phyloP scores from a whole-genome alignment of 2,888 invertebrate species.

The Orthosia gothica region DNA sequence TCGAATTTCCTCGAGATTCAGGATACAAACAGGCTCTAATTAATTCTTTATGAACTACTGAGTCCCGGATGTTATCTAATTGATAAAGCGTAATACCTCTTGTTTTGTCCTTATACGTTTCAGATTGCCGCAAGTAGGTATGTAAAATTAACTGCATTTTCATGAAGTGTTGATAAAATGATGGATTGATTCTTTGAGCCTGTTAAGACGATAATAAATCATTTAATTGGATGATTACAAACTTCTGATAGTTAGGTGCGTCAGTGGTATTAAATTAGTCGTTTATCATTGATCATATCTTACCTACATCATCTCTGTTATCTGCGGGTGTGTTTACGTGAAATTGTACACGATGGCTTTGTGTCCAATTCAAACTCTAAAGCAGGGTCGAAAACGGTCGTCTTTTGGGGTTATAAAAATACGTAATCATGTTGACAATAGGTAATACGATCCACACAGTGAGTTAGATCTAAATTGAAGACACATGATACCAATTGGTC shows the following conservation, averaged over 20 bases:
- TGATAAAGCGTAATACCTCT: constrained; percentile 56
- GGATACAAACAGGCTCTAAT: constrained; percentile 83
- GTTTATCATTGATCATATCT: constrained; percentile 18
- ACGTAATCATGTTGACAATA: constrained; percentile 68
- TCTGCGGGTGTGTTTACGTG: neutral
- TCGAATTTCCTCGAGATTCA: constrained; percentile 81
- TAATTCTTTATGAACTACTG: constrained; percentile 73
- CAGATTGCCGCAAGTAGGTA: constrained; percentile 28
- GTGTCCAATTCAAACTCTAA: constrained; percentile 7
- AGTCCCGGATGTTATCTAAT: constrained; percentile 75
- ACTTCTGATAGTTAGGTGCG: constrained; percentile 37
- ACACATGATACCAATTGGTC: constrained; percentile 83
- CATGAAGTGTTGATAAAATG: constrained; percentile 28
- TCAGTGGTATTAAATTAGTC: constrained; percentile 13
- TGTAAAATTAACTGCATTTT: constrained; percentile 28
- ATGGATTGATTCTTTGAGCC: constrained; percentile 15
- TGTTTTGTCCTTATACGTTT: constrained; percentile 47
- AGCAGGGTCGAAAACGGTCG: constrained; percentile 15
- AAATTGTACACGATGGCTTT: constrained; percentile 1
- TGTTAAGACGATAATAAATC: constrained; percentile 23
- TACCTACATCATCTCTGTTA: constrained; percentile 19
- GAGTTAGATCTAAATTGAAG: constrained; percentile 78
- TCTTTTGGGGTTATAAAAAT: constrained; percentile 46
- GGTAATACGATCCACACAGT: constrained; percentile 67
- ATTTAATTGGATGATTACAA: constrained; percentile 41